A percentile compares a stretch with the other conserved stretches of the same genome.
These are phyloP conservation scores for Pollenia amentaria DNA, from an alignment of 2,888 invertebrate genomes.

Conservation along the genomic window DNA sequence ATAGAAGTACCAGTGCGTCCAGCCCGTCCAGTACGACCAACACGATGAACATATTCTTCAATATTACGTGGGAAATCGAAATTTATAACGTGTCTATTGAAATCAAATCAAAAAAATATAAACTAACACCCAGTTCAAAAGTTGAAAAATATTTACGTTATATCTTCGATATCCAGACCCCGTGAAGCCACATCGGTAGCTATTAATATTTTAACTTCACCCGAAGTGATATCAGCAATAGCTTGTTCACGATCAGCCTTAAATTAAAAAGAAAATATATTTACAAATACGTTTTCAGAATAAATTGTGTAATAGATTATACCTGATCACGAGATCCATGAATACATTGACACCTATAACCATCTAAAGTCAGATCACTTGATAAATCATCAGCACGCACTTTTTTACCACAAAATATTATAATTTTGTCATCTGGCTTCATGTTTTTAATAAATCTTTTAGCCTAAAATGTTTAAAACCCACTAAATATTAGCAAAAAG, in stretches of 20 bases:
- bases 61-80: conserved; percentile 97
- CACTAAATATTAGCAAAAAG: background rate
- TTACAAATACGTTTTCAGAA: background rate
- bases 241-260: conserved; percentile 91
- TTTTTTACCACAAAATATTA: conserved; percentile 96
- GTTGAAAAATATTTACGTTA: conserved; percentile 86
- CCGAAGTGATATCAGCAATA: conserved; percentile 92
- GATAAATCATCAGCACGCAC: conserved; percentile 92
- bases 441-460: conserved; percentile 89
- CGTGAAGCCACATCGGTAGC: conserved; percentile 98
- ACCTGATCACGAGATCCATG: conserved; percentile 95
- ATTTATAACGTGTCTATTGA: conserved; percentile 90
- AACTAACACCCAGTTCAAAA: background rate
- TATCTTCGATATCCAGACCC: conserved; percentile 95
- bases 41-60: conserved; percentile 96
- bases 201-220: conserved; percentile 92
- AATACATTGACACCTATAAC: conserved; percentile 90
- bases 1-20: conserved; percentile 93
- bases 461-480: conserved; percentile 84
- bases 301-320: background rate
- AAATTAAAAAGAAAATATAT: background rate
- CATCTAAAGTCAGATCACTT: conserved; percentile 90
- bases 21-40: conserved; percentile 97
- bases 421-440: conserved; percentile 91
- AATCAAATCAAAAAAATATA: conserved; percentile 1